These are phyloP conservation scores for Oryctes rhinoceros DNA, from an alignment of 1,140 invertebrate species.

Conservation along the genomic window DNA sequence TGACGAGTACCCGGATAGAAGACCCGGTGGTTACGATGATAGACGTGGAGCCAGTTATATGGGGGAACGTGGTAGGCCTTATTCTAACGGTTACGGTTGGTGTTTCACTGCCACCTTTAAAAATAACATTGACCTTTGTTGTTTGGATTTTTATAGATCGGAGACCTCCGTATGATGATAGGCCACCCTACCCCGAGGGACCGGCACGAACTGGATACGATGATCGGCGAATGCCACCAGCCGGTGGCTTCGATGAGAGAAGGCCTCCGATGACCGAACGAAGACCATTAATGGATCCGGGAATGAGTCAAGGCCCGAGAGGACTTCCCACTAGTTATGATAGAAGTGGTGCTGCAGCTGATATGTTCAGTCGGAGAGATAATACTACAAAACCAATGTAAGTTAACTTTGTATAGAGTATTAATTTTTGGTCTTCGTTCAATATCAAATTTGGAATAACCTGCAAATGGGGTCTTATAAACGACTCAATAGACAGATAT, in stretches of 20 bases:
- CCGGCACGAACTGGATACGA: constrained; percentile 49
- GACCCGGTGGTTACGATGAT: constrained; percentile 49
- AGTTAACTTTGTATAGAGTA: constrained; percentile 26
- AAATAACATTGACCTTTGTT: background rate
- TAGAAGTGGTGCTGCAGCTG: constrained; percentile 40
- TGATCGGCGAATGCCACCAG: constrained; percentile 49
- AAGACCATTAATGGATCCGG: constrained; percentile 49
- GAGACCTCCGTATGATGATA: constrained; percentile 12
- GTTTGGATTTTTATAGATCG: constrained; percentile 7
- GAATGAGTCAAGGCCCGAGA: constrained; percentile 43
- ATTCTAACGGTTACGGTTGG: constrained; percentile 47
- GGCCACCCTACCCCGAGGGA: background rate
- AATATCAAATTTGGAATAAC: no score
- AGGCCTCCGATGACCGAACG: constrained; percentile 51
- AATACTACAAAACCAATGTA: constrained; percentile 55
- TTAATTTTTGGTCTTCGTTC: no score
- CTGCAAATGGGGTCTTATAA: no score
- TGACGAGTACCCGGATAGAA: constrained; percentile 42
- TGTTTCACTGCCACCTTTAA: background rate
- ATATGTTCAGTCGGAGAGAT: constrained; percentile 58
- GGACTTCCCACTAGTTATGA: constrained; percentile 44
- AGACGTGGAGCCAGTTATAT: constrained; percentile 46
- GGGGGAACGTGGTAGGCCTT: constrained; percentile 38
- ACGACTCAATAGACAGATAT: no score
- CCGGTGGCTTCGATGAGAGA: constrained; percentile 52